Evolutionary conservation across 2,113 vertebrate species (phyloP).

Genomic region (Odocoileus hemionus): DNA sequence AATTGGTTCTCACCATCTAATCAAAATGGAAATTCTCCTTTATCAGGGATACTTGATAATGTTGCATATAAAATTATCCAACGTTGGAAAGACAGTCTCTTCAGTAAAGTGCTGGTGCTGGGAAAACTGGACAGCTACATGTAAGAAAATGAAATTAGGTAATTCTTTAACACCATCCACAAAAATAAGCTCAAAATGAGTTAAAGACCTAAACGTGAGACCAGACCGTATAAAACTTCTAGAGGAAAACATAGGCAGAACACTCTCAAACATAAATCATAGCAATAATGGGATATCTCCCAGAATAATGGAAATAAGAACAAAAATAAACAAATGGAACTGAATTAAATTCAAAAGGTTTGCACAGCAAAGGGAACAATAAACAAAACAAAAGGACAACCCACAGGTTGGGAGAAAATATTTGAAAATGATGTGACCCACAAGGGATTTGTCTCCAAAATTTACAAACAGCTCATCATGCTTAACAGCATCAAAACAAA

Average conservation of each 20-base stretch:
- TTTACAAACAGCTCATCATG: background rate
- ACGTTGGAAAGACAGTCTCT: background rate
- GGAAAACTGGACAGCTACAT: background rate
- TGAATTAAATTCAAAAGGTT: background rate
- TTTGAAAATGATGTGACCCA: background rate
- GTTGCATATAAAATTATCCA: background rate
- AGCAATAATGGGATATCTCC: background rate
- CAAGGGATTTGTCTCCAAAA: background rate
- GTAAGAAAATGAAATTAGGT: background rate
- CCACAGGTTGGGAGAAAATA: background rate
- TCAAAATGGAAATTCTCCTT: background rate
- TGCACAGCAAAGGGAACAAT: background rate
- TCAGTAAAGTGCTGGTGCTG: background rate
- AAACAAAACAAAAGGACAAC: background rate
- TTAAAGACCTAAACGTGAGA: background rate
- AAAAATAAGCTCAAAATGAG: background rate
- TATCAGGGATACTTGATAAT: background rate
- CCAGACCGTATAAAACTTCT: background rate
- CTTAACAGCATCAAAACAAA: background rate
- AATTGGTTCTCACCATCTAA: background rate
- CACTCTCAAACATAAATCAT: background rate
- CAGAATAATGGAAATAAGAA: background rate
- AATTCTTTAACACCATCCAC: background rate
- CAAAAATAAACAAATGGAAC: background rate
- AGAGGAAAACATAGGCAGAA: background rate